Conservation (phyloP, 2,113 vertebrate genomes). For the Malurus cyaneus region DNA sequence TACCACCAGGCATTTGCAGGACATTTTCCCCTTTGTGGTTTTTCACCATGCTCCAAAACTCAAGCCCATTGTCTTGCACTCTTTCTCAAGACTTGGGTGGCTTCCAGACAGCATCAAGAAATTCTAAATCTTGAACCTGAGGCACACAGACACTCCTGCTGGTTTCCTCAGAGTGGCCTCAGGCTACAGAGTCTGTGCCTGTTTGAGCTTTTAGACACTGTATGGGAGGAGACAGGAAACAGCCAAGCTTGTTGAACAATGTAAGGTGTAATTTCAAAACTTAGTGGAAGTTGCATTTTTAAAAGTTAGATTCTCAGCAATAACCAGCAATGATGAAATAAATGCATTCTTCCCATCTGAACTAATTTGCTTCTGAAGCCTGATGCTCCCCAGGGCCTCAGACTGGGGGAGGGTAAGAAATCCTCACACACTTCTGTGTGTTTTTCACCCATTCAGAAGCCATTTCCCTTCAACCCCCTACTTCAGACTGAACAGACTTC, state of each 20-base stretch:
- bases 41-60: background rate
- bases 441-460: background rate
- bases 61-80: rapidly evolving
- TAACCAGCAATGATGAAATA: background rate
- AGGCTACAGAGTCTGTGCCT: background rate
- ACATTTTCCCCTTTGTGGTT: background rate
- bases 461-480: background rate
- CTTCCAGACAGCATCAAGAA: background rate
- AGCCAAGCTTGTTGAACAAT: background rate
- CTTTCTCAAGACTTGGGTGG: background rate
- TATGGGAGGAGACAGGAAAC: background rate
- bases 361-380: background rate
- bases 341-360: background rate
- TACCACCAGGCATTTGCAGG: background rate
- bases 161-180: background rate
- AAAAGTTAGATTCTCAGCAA: background rate
- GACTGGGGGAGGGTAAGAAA: background rate
- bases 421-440: background rate
- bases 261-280: background rate
- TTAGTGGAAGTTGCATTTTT: background rate
- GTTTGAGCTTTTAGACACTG: background rate
- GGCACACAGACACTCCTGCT: background rate
- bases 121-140: background rate
- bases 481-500: background rate
- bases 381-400: background rate